A percentile compares a stretch with the other conserved stretches of the same genome.
These are phyloP conservation scores for Clusia tigrina DNA, from an alignment of 2,888 invertebrate species.

Conservation along the genomic window DNA sequence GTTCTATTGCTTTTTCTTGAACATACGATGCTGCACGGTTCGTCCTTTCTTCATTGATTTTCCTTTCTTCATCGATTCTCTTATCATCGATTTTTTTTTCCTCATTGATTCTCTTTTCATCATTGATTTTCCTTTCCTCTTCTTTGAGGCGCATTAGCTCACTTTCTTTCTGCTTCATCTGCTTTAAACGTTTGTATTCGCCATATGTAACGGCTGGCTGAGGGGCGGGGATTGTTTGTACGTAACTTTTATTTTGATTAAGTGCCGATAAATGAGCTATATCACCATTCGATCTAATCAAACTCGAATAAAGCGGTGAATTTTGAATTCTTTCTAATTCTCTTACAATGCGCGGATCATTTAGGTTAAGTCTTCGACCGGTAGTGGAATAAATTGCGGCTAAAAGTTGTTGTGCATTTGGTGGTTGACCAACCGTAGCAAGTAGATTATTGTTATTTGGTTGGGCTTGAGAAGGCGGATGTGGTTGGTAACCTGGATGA, in stretches of 20 bases:
- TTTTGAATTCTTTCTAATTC: background rate
- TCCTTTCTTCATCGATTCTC: no score
- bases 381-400: background rate
- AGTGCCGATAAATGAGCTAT: no score
- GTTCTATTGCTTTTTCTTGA: no score
- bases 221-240: background rate
- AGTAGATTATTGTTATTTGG: no score
- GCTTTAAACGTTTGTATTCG: constrained; percentile 35
- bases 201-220: constrained; percentile 30
- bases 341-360: background rate
- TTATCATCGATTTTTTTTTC: constrained; percentile 9
- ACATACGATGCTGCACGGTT: no score
- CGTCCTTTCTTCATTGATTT: no score
- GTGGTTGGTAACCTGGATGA: no score
- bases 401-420: background rate
- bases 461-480: no score
- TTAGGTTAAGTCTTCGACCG: background rate
- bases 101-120: background rate
- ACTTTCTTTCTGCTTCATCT: constrained; percentile 1
- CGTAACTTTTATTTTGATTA: background rate
- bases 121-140: constrained; percentile 3
- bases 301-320: background rate
- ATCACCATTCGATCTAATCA: no score
- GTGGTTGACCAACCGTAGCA: background rate
- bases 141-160: no score